These are phyloP conservation scores for Gasteruption jaculator DNA, from an alignment of 2,888 invertebrate genomes.

Conservation along the genomic window DNA sequence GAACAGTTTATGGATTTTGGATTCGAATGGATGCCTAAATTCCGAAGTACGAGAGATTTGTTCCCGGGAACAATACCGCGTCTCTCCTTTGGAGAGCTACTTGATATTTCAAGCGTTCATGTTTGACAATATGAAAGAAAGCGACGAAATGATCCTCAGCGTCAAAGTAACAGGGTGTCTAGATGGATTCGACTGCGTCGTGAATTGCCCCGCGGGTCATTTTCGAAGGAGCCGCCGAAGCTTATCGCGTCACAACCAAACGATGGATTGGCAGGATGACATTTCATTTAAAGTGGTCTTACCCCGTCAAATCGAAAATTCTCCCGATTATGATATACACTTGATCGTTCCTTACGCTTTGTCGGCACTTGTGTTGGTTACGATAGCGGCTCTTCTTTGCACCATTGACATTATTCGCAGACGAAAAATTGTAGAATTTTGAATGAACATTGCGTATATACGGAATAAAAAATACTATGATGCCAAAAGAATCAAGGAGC, in stretches of 20 bases:
- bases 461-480: too few species aligned
- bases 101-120: slow-evolving; percentile 56
- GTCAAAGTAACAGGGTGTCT: slow-evolving; percentile 58
- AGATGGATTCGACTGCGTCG: slow-evolving; percentile 53
- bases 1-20: slow-evolving; percentile 39
- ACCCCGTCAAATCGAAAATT: slow-evolving; percentile 4
- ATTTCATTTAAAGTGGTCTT: slow-evolving; percentile 31
- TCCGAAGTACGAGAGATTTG: slow-evolving; percentile 34
- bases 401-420: slow-evolving; percentile 21
- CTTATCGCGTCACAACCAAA: slow-evolving; percentile 24
- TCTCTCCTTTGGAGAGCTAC: slow-evolving; percentile 34
- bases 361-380: slow-evolving; percentile 21
- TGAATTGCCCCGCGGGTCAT: slow-evolving; percentile 36
- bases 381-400: slow-evolving; percentile 22
- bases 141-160: slow-evolving; percentile 57
- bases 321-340: slow-evolving; percentile 14
- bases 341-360: slow-evolving; percentile 25
- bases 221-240: slow-evolving; percentile 27
- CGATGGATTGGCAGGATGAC: slow-evolving; percentile 35
- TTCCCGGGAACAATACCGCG: slow-evolving; percentile 39
- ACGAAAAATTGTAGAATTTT: slow-evolving; percentile 11
- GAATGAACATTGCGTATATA: too few species aligned
- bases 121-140: slow-evolving; percentile 59
- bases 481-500: too few species aligned
- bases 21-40: slow-evolving; percentile 37